Percentiles rank a stretch among this genome's conserved stretches.
These are phyloP conservation scores for Manduca sexta DNA, from an alignment of 1,140 invertebrate species.

Conservation along the genomic window DNA sequence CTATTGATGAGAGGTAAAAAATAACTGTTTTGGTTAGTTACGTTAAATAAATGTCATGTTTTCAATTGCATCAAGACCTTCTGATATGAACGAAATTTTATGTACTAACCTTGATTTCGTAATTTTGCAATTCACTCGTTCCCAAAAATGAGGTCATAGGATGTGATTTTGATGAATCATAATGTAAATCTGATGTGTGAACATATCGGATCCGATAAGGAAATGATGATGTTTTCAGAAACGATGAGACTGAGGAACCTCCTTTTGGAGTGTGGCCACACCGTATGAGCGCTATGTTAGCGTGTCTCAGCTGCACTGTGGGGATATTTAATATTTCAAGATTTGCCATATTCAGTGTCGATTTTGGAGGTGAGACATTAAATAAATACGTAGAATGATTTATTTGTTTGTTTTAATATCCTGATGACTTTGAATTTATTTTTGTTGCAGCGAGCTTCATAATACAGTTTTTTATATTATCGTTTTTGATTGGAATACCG, in stretches of 20 bases:
- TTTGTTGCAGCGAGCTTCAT: conserved; percentile 86
- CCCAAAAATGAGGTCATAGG: conserved; percentile 19
- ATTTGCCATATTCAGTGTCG: conserved; percentile 89
- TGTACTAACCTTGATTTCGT: conserved; percentile 1
- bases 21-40: too few relatives aligned
- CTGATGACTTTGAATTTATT: conserved; percentile 19
- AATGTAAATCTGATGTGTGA: background rate
- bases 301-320: conserved; percentile 87
- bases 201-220: background rate
- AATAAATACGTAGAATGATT: conserved; percentile 7
- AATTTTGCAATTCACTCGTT: conserved; percentile 9
- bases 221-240: conserved; percentile 30
- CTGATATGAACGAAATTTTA: background rate
- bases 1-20: conserved; percentile 59
- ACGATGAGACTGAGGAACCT: conserved; percentile 55
- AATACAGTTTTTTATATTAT: conserved; percentile 90
- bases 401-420: conserved; percentile 1
- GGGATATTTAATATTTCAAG: conserved; percentile 92
- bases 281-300: conserved; percentile 84
- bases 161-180: conserved; percentile 15
- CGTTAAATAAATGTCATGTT: too few relatives aligned
- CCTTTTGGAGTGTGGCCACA: conserved; percentile 82
- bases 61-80: background rate
- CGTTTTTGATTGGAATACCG: conserved; percentile 88
- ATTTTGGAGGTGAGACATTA: conserved; percentile 83